phyloP scores from a whole-genome alignment of 2,888 invertebrate species.

The Phengaris alcon region DNA sequence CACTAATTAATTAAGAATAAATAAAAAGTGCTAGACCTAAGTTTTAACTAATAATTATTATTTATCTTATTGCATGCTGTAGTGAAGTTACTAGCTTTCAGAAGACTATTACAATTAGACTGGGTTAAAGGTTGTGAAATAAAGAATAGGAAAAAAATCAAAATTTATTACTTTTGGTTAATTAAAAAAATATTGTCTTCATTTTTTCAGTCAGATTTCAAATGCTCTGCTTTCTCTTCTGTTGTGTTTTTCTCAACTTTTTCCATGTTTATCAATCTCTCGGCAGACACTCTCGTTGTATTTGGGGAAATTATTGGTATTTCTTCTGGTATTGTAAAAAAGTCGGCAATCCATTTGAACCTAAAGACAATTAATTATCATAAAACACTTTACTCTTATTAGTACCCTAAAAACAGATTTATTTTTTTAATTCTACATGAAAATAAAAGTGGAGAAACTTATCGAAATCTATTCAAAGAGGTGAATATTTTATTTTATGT shows the following conservation, averaged over 20 bases:
- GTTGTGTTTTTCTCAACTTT: slow-evolving; percentile 38
- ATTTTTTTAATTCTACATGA: not conserved
- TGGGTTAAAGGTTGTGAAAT: not conserved
- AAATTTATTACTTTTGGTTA: not conserved
- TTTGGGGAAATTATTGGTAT: slow-evolving; percentile 39
- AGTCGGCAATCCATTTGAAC: slow-evolving; percentile 65
- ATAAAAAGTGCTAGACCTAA: too few relatives aligned
- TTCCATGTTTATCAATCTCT: slow-evolving; percentile 43
- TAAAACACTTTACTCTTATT: not conserved
- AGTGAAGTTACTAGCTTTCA: too few relatives aligned
- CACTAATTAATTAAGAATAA: too few relatives aligned
- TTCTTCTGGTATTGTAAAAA: slow-evolving; percentile 56
- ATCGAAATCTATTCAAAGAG: not conserved
- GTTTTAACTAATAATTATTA: too few relatives aligned
- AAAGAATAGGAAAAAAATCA: slow-evolving; percentile 1
- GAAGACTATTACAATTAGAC: too few relatives aligned
- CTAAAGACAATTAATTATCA: slow-evolving; percentile 45
- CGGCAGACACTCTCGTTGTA: slow-evolving; percentile 44
- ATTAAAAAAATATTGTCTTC: slow-evolving; percentile 4
- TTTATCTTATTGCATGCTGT: too few relatives aligned
- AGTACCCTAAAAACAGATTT: not conserved
- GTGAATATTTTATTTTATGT: not conserved
- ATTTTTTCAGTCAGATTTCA: slow-evolving; percentile 40
- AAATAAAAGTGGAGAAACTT: not conserved
- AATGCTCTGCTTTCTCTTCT: slow-evolving; percentile 35